Evolutionary conservation across 2,888 invertebrate species (phyloP).

Genomic region (Polydrusus cervinus): DNA sequence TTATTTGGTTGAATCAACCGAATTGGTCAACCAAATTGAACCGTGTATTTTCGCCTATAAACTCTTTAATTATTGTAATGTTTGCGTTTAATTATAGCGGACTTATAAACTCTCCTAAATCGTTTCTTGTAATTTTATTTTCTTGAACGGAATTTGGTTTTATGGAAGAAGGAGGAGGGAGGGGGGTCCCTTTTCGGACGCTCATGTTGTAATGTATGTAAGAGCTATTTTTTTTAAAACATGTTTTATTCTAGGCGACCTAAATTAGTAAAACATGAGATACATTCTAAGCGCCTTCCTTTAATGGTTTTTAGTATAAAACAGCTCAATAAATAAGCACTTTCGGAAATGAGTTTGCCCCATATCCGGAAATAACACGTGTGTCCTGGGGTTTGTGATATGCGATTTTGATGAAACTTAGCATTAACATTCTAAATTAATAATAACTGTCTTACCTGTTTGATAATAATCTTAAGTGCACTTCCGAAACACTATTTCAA

Average conservation of each 20-base stretch:
- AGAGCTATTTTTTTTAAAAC: too few species aligned
- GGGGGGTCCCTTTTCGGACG: too few species aligned
- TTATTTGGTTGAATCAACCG: too few species aligned
- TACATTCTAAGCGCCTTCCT: background rate
- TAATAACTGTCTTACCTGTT: constrained; percentile 7
- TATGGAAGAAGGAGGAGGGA: too few species aligned
- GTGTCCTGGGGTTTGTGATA: constrained; percentile 16
- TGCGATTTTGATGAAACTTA: constrained; percentile 23
- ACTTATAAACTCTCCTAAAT: too few species aligned
- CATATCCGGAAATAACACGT: constrained; percentile 41
- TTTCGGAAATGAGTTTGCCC: constrained; percentile 38
- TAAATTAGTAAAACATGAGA: constrained; percentile 1
- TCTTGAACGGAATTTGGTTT: too few species aligned
- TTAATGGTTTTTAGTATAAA: constrained; percentile 6
- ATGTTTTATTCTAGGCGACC: background rate
- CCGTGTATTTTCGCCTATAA: too few species aligned
- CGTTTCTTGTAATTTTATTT: too few species aligned
- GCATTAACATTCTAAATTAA: constrained; percentile 28
- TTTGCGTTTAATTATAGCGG: too few species aligned
- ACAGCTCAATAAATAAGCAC: constrained; percentile 21
- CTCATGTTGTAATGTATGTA: too few species aligned
- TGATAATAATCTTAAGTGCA: constrained; percentile 20
- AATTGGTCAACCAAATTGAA: too few species aligned
- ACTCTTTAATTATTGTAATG: too few species aligned
- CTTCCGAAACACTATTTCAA: constrained; percentile 12